These are phyloP conservation scores for Plagodis dolabraria DNA, from an alignment of 2,888 invertebrate genomes.

Conservation along the genomic window DNA sequence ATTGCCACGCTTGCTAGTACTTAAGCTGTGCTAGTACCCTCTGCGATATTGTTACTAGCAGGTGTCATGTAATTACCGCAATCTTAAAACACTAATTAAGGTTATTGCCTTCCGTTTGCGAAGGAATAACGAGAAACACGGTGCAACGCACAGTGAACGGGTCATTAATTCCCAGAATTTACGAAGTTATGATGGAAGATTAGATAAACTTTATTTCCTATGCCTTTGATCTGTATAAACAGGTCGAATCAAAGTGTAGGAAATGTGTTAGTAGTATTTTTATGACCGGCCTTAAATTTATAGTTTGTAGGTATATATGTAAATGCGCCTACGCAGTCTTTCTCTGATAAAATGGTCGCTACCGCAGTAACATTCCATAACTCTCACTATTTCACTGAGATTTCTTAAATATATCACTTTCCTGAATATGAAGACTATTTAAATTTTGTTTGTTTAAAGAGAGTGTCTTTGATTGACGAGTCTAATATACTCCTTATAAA, in stretches of 20 bases:
- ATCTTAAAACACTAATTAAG: conserved; percentile 43
- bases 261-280: conserved; percentile 81
- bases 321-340: conserved; percentile 71
- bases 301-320: conserved; percentile 64
- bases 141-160: conserved; percentile 42
- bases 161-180: conserved; percentile 59
- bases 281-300: conserved; percentile 79
- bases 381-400: no score
- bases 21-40: conserved; percentile 7
- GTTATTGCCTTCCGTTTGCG: conserved; percentile 33
- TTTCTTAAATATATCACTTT: not conserved
- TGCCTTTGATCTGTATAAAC: conserved; percentile 81
- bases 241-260: conserved; percentile 81
- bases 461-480: no score
- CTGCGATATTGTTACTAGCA: conserved; percentile 37
- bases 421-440: not conserved
- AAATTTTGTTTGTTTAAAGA: no score
- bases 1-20: conserved; percentile 21
- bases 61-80: conserved; percentile 40
- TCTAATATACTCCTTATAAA: no score
- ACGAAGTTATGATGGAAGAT: conserved; percentile 64
- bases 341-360: conserved; percentile 66
- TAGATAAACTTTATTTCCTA: conserved; percentile 75
- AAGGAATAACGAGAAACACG: conserved; percentile 45
- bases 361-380: conserved; percentile 54